Evolutionary conservation across 1,140 invertebrate genomes (phyloP), one percentile per base, ranked within the genome.

Genomic region (Aphelinus certus): DNA sequence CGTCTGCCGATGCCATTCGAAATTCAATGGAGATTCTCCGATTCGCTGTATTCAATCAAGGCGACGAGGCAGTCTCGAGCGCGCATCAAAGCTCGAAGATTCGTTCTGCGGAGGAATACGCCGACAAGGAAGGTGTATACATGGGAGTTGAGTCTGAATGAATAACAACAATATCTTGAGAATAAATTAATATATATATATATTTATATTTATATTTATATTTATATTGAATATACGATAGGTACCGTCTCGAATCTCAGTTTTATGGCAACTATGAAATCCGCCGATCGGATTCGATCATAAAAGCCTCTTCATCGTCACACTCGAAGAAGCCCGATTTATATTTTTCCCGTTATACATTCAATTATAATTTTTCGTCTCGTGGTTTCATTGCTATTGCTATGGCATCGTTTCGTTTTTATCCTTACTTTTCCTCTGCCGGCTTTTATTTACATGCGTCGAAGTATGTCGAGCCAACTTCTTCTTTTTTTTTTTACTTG

Each of bases 181-280:
- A 88, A 88, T 88, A 88, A 88, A 88, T 88, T 88, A 88, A 88
- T 88, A 88, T 88, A 83, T 82, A 79, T 66, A 51, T 66, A n/a
- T 76, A 71, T 81, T 26, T 26, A 26, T 26, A 88, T 88, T 87
- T 88, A 82, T 82, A 79, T 63, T 6, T 63, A n/a, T 76, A 72
- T 82, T 87, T 88, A 83, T 84, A 86, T 84, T 87, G 84, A 81
- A 86, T 88, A 88, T 88, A 87, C 82, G 86, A 80, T 88, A 87
- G 82, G 82, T 87, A 85, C 83, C 83, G 83, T 83, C 81, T 83
- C 79, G 83, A 83, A 83, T 84, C 79, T 83, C 78, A 82, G 81
- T 79, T 83, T 82, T 83, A 82, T 83, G 83, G 82, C 83, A 81
- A 82, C 79, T 82, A 79, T 71, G 77, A 78, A 79, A 77, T 73